A percentile compares a stretch with the other conserved stretches of the same genome.
These are phyloP conservation scores for Alcis repandata DNA, from an alignment of 2,888 invertebrate species.

Conservation along the genomic window DNA sequence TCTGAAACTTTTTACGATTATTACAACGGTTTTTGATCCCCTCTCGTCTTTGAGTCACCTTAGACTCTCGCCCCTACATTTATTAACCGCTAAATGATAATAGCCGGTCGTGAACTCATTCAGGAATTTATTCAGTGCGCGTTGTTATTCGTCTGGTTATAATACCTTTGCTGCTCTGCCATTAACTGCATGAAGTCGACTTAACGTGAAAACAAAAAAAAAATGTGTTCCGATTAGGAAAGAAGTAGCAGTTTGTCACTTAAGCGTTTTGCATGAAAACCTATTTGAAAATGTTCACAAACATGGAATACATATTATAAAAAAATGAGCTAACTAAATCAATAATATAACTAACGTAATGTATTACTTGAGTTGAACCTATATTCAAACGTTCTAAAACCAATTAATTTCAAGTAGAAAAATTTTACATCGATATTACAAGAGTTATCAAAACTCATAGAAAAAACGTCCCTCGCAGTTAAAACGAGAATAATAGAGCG, in stretches of 20 bases:
- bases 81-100: conserved; percentile 82
- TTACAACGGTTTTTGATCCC: conserved; percentile 80
- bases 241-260: too few species aligned
- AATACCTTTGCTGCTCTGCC: conserved; percentile 1
- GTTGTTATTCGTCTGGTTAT: conserved; percentile 55
- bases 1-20: conserved; percentile 82
- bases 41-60: conserved; percentile 70
- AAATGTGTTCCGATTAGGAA: too few species aligned
- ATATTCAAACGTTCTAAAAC: too few species aligned
- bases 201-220: too few species aligned
- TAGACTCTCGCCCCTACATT: conserved; percentile 72
- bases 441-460: conserved; percentile 20
- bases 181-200: neutral
- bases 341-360: too few species aligned
- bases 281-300: too few species aligned
- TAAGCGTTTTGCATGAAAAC: too few species aligned
- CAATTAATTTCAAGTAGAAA: neutral
- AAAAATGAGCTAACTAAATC: too few species aligned
- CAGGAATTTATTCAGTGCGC: conserved; percentile 68
- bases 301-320: too few species aligned
- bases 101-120: conserved; percentile 71
- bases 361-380: too few species aligned
- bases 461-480: conserved; percentile 28
- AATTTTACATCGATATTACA: neutral
- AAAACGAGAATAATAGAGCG: conserved; percentile 26